phyloP scores from a whole-genome alignment of 2,797 vertebrate genomes.

The Esox masquinongy region DNA sequence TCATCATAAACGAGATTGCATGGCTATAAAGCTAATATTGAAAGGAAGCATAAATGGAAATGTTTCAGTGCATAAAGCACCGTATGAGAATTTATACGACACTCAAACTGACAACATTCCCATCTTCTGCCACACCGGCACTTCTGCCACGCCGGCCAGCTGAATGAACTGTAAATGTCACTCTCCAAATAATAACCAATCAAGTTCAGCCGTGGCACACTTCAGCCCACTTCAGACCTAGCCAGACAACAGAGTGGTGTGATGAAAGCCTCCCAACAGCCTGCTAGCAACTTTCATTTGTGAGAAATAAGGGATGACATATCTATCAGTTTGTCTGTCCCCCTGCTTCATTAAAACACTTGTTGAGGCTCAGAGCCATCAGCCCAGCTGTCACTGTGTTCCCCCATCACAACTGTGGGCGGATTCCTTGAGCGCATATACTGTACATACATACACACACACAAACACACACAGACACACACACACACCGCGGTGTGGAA shows the following conservation, averaged over 20 bases:
- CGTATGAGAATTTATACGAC: conserved; percentile 30
- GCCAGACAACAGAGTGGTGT: conserved; percentile 16
- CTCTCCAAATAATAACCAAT: conserved; percentile 61
- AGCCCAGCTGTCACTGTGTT: conserved; percentile 46
- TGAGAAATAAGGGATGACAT: conserved; percentile 55
- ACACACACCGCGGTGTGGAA: background rate
- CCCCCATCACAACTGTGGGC: background rate
- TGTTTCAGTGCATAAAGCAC: conserved; percentile 23
- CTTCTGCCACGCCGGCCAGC: conserved; percentile 44
- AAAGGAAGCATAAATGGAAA: conserved; percentile 7
- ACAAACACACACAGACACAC: background rate
- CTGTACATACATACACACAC: background rate
- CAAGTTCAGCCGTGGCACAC: conserved; percentile 49
- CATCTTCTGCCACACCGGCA: conserved; percentile 39
- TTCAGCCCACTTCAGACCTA: conserved; percentile 50
- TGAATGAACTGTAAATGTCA: conserved; percentile 50
- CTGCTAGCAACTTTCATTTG: conserved; percentile 61
- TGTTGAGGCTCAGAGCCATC: conserved; percentile 52
- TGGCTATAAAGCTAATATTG: conserved; percentile 29
- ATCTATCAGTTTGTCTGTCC: conserved; percentile 43
- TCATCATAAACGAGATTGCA: conserved; percentile 27
- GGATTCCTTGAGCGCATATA: background rate
- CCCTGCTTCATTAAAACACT: conserved; percentile 58
- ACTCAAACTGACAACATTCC: conserved; percentile 37
- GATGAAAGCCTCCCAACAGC: conserved; percentile 56